Conservation (phyloP, 2,888 invertebrate genomes). For the Melieria crassipennis region DNA sequence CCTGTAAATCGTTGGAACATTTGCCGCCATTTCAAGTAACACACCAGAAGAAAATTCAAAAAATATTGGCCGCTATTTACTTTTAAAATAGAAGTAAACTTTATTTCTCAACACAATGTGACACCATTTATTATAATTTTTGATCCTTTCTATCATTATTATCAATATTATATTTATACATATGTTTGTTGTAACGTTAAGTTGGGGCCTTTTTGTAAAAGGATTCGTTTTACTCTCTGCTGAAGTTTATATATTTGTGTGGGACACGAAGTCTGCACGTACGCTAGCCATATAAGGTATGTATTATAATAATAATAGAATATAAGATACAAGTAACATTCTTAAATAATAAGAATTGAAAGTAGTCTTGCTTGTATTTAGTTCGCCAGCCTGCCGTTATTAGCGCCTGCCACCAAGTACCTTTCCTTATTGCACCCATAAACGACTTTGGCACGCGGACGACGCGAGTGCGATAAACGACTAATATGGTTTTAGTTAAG, state of each 20-base stretch:
- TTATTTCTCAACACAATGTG: slow-evolving; percentile 40
- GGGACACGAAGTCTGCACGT: too few species aligned
- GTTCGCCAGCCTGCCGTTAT: slow-evolving; percentile 4
- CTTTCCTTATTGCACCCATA: too few species aligned
- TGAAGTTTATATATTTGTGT: too few species aligned
- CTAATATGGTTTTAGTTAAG: too few species aligned
- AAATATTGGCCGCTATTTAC: slow-evolving; percentile 5
- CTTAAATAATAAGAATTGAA: slow-evolving; percentile 4
- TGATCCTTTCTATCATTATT: too few species aligned
- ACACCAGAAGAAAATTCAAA: neutral
- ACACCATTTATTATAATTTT: slow-evolving; percentile 36
- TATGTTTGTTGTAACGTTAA: slow-evolving; percentile 13
- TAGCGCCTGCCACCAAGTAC: too few species aligned
- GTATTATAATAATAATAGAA: slow-evolving; percentile 11
- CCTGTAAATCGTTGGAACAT: neutral
- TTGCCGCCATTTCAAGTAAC: neutral
- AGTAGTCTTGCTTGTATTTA: slow-evolving; percentile 1
- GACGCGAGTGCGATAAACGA: too few species aligned
- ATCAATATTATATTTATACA: slow-evolving; percentile 18
- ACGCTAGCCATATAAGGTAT: neutral
- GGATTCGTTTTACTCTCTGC: neutral
- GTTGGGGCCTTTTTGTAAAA: slow-evolving; percentile 19
- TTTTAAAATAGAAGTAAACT: slow-evolving; percentile 41
- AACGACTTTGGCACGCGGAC: too few species aligned
- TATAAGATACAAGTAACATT: slow-evolving; percentile 18